Percentiles rank a stretch among this genome's conserved stretches.
These are phyloP conservation scores for Anagyrus pseudococci DNA, from an alignment of 2,888 invertebrate genomes.

Conservation along the genomic window DNA sequence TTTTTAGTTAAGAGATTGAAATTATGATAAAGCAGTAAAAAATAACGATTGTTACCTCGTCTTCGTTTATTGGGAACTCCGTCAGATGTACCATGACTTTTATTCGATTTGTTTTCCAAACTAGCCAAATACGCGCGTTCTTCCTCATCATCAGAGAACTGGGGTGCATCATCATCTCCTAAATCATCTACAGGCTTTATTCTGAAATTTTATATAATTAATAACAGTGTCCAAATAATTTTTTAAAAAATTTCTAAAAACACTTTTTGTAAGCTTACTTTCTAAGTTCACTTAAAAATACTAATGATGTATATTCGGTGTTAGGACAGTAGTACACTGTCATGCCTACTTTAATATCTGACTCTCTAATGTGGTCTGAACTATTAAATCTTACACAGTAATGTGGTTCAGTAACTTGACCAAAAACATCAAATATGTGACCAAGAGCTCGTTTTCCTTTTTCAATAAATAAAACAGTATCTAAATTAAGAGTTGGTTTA, in stretches of 20 bases:
- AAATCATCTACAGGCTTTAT: conserved; percentile 88
- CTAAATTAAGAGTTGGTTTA: conserved; percentile 82
- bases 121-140: conserved; percentile 66
- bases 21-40: conserved; percentile 6
- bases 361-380: conserved; percentile 73
- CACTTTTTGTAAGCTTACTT: conserved; percentile 69
- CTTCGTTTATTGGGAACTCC: conserved; percentile 36
- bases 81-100: conserved; percentile 19
- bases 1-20: no score
- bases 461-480: conserved; percentile 85
- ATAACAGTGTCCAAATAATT: not conserved
- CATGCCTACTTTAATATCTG: conserved; percentile 72
- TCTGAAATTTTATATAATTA: conserved; percentile 61
- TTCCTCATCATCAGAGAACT: conserved; percentile 90
- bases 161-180: conserved; percentile 86
- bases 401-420: conserved; percentile 82
- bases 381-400: conserved; percentile 93
- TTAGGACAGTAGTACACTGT: conserved; percentile 85
- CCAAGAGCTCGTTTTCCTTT: conserved; percentile 78
- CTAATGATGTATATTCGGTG: conserved; percentile 76
- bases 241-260: not conserved
- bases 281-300: conserved; percentile 76
- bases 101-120: conserved; percentile 44
- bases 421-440: conserved; percentile 90
- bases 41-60: conserved; percentile 28